Evolutionary conservation across 2,888 invertebrate species (phyloP).

Genomic region (Strigamia crassipes): DNA sequence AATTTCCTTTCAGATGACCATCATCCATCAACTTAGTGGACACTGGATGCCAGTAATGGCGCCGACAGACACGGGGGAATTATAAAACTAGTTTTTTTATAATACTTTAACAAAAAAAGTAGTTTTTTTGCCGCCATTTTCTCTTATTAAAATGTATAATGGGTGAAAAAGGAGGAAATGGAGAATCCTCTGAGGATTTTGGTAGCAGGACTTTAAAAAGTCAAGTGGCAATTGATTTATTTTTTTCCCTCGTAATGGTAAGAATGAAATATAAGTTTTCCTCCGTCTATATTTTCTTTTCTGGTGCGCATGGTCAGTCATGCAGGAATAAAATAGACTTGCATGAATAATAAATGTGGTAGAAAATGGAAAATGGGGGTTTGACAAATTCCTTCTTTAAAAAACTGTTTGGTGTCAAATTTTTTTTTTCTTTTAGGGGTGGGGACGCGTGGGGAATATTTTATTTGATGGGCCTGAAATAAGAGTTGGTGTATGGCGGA

Average conservation of each 20-base stretch:
- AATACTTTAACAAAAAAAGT: too few species aligned
- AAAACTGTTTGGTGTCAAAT: slow-evolving; percentile 1
- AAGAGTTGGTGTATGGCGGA: neutral
- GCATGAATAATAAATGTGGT: slow-evolving; percentile 24
- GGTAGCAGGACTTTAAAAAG: slow-evolving; percentile 8
- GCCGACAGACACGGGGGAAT: neutral
- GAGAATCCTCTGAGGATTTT: neutral
- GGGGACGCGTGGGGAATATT: neutral
- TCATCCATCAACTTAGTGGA: slow-evolving; percentile 26
- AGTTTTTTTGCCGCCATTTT: neutral
- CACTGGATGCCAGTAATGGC: slow-evolving; percentile 23
- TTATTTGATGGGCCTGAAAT: neutral
- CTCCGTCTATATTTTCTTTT: neutral
- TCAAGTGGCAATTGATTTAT: slow-evolving; percentile 40
- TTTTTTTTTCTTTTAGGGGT: neutral
- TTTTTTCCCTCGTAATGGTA: neutral
- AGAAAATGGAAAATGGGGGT: neutral
- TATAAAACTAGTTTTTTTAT: neutral
- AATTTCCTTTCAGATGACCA: slow-evolving; percentile 31
- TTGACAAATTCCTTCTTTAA: slow-evolving; percentile 24
- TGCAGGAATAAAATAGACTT: slow-evolving; percentile 33
- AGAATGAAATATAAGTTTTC: slow-evolving; percentile 30
- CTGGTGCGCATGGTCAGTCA: slow-evolving; percentile 13
- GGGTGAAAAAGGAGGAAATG: neutral
- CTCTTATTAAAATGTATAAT: slow-evolving; percentile 8